These are phyloP conservation scores for Potamilus streckersoni DNA, from an alignment of 1,140 invertebrate genomes.

Conservation along the genomic window DNA sequence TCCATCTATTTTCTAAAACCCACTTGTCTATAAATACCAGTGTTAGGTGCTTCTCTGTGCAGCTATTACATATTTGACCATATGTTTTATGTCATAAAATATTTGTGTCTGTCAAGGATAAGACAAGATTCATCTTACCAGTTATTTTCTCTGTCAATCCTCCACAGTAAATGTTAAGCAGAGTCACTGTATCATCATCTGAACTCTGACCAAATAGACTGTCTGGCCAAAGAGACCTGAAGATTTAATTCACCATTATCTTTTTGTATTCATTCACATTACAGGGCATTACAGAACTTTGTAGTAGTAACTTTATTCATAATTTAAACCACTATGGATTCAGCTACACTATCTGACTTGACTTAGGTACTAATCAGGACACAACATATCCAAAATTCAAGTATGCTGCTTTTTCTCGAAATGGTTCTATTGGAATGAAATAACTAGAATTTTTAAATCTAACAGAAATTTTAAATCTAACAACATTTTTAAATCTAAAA, in stretches of 20 bases:
- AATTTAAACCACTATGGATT: too few species aligned
- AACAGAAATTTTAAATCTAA: too few species aligned
- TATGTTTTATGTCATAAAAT: background rate
- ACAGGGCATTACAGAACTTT: background rate
- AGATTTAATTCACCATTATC: constrained; percentile 31
- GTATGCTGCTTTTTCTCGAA: too few species aligned
- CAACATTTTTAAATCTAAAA: too few species aligned
- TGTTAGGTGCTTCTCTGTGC: background rate
- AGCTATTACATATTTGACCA: background rate
- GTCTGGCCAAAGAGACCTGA: constrained; percentile 74
- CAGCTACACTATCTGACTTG: background rate
- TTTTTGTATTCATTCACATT: constrained; percentile 9
- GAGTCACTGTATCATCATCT: constrained; percentile 75
- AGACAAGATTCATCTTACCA: constrained; percentile 67
- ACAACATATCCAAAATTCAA: too few species aligned
- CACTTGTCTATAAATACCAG: background rate
- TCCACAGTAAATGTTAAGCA: constrained; percentile 79
- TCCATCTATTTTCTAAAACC: background rate
- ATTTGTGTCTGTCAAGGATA: background rate
- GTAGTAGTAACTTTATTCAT: background rate
- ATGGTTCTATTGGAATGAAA: too few species aligned
- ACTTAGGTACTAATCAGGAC: too few species aligned
- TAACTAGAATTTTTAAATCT: too few species aligned
- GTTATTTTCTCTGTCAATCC: constrained; percentile 77
- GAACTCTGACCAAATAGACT: constrained; percentile 70